A percentile compares a stretch with the other conserved stretches of the same genome.
Evolutionary conservation across 2,797 vertebrate species (phyloP).

Genomic region (Xiphorhynchus erythropygius): DNA sequence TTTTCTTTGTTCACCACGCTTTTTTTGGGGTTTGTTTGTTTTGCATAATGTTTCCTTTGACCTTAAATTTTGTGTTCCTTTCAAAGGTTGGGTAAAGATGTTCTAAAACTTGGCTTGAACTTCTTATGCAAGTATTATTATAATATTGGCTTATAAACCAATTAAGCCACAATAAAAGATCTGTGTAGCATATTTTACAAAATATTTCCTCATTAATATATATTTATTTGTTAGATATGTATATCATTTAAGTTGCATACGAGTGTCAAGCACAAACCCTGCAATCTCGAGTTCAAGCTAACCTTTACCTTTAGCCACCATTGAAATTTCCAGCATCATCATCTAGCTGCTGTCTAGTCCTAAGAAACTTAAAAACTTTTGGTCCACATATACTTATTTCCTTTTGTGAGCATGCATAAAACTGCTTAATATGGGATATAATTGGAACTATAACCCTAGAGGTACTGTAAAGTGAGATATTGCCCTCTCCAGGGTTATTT

Average conservation of each 20-base stretch:
- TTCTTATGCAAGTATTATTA: background rate
- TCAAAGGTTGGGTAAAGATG: background rate
- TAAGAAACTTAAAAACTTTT: background rate
- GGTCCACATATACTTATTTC: background rate
- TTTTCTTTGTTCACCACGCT: background rate
- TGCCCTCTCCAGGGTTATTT: background rate
- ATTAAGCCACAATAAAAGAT: background rate
- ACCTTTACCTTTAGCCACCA: background rate
- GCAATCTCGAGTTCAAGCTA: background rate
- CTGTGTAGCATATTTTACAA: background rate
- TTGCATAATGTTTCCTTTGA: background rate
- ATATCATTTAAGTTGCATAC: background rate
- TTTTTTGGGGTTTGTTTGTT: background rate
- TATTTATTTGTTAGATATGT: background rate
- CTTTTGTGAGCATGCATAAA: background rate
- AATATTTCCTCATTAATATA: background rate
- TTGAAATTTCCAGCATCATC: background rate
- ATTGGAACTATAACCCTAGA: background rate
- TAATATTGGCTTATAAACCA: background rate
- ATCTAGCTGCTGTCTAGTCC: background rate
- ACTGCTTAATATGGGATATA: background rate
- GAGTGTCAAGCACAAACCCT: background rate
- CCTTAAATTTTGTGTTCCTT: background rate
- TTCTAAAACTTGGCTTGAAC: background rate
- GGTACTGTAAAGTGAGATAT: background rate